These are phyloP conservation scores for Marisa cornuarietis DNA, from an alignment of 1,140 invertebrate genomes.

Conservation along the genomic window DNA sequence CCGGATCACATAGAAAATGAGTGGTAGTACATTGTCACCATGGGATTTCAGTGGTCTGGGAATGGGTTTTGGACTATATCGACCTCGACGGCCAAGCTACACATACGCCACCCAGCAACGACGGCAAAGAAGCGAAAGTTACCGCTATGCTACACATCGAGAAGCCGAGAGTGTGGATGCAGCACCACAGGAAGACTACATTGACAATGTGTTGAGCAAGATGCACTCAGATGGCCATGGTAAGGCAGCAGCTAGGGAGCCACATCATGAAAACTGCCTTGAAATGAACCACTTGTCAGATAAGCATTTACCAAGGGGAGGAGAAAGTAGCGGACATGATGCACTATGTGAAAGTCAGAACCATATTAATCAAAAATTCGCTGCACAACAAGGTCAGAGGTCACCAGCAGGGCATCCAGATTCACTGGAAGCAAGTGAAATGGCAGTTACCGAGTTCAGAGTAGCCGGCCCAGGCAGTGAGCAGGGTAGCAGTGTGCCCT, in stretches of 20 bases:
- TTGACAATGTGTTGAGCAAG: slow-evolving; percentile 55
- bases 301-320: slow-evolving; percentile 11
- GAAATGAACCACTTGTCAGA: slow-evolving; percentile 20
- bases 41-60: slow-evolving; percentile 58
- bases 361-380: slow-evolving; percentile 29
- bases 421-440: too few species aligned
- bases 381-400: slow-evolving; percentile 15
- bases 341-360: slow-evolving; percentile 24
- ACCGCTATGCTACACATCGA: slow-evolving; percentile 57
- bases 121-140: slow-evolving; percentile 60
- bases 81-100: slow-evolving; percentile 62
- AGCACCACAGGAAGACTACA: slow-evolving; percentile 49
- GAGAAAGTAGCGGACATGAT: slow-evolving; percentile 16
- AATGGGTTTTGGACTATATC: slow-evolving; percentile 60
- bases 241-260: slow-evolving; percentile 38
- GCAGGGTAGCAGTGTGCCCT: slow-evolving; percentile 25
- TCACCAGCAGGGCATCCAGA: too few species aligned
- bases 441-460: too few species aligned
- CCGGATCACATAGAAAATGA: neutral
- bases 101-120: slow-evolving; percentile 58
- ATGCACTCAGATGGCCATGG: slow-evolving; percentile 57
- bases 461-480: too few species aligned
- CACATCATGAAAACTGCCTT: slow-evolving; percentile 28
- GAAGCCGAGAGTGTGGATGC: slow-evolving; percentile 45
- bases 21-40: slow-evolving; percentile 46